Base-by-base conservation (phyloP, 2,113 vertebrate species). In the Ceratotherium simum region DNA sequence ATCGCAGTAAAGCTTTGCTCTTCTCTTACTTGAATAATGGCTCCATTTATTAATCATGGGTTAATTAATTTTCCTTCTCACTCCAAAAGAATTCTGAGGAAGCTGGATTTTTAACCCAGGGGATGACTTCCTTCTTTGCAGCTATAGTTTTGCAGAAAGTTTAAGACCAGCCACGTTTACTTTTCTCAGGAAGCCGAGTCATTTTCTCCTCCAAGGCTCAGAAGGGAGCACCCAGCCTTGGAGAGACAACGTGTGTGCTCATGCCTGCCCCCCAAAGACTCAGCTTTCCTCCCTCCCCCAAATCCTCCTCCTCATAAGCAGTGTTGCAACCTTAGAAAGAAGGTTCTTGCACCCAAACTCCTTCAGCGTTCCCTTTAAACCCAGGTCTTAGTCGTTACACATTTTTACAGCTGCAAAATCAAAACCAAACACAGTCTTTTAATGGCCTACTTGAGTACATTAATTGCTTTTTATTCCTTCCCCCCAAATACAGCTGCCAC, bases 91-190 rank as follows among this genome's bases (percentile, higher is more conserved):
- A 16, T 23, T 84, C 72, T 3, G 9, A 73, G 39, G 72, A 73
- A 64, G 70, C 69, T 51, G 29, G 3, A 33, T 42, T 18, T 17
- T 23, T 42, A 58, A 36, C 75, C 14, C 46, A 27, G 67, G 14
- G 56, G 58, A 39, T 2, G 2, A 21, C 31, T n/a, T 33, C 13
- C 33, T 73, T 92, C 17, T 90, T 67, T 31, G 27, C 14, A 4
- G 0, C 8, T 25, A 10, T 14, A 70, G 13, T 65, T 87, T 29
- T 29, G 51, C 18, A 8, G 79, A 73, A 14, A 33, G 51, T 31
- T 36, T 39, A 3, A 70, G 31, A 13, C 86, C 56, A 2, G 42
- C 17, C 51, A 16, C 0, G 0, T 8, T 33, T 23, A 1, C 18
- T 48, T 62, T 21, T 83, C 72, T 27, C 2, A 3, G 25, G 27